Conservation (phyloP, 2,888 invertebrate genomes). For the Cheilosia impressa region DNA sequence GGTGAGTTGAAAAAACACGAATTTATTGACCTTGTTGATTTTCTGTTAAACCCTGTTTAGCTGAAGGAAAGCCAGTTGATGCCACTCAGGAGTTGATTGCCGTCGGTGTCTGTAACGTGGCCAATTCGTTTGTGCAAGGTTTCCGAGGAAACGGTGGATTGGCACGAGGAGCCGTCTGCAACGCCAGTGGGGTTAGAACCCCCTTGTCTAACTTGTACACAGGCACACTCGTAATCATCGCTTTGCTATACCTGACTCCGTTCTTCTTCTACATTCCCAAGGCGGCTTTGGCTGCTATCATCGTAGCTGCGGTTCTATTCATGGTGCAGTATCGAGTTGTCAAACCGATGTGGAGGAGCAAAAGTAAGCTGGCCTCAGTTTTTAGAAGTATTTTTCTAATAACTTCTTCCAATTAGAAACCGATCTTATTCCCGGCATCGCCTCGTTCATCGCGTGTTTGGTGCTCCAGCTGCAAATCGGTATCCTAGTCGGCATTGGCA, state of each 20-base stretch:
- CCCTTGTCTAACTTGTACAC: conserved; percentile 93
- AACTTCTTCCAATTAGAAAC: conserved; percentile 86
- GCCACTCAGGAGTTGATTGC: conserved; percentile 96
- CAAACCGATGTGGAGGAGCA: conserved; percentile 94
- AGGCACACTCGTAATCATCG: conserved; percentile 91
- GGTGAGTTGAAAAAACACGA: conserved; percentile 76
- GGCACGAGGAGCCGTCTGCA: conserved; percentile 94
- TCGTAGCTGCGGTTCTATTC: conserved; percentile 95
- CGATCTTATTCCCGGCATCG: conserved; percentile 93
- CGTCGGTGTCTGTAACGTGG: conserved; percentile 90
- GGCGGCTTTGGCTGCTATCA: conserved; percentile 93
- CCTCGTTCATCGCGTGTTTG: conserved; percentile 93
- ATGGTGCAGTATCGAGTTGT: conserved; percentile 95
- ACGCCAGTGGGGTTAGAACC: conserved; percentile 94
- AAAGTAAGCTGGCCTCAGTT: conserved; percentile 86
- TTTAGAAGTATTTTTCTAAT: not conserved
- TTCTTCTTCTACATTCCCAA: conserved; percentile 95
- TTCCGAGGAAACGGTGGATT: conserved; percentile 93
- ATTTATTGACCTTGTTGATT: not conserved
- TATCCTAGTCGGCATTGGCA: conserved; percentile 92
- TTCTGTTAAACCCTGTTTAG: conserved; percentile 79
- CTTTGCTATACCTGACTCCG: conserved; percentile 93
- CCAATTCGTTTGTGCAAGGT: conserved; percentile 93
- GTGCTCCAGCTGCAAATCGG: conserved; percentile 93
- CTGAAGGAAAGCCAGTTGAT: conserved; percentile 92